Base-by-base conservation (phyloP, 2,888 invertebrate species). In the Limnephilus marmoratus region DNA sequence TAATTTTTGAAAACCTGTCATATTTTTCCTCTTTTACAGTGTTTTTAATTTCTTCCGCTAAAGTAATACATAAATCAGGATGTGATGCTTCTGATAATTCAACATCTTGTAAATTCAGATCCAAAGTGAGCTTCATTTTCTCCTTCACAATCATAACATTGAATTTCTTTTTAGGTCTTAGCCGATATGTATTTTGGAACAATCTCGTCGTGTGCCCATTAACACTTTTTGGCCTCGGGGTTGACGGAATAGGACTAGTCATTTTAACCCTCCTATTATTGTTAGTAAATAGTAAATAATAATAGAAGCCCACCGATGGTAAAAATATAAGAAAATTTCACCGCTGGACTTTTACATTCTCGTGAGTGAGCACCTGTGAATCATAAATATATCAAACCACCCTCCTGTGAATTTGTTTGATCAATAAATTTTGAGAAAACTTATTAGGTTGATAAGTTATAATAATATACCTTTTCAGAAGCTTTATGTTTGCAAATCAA, bases 141-240 rank as follows among this genome's bases (percentile, higher is more conserved):
- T 96, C 96, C 94, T 97, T 95, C 3, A 97, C 97, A 90, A 95
- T 95, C 94, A 97, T 97, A 15, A 95, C 95, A 94, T 96, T 96
- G 94, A 98, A 98, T 3, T 96, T 96, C 94, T 96, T 97, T 92
- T 96, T 96, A 0, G 98, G 95, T 92, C 97, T 96, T 82, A 98
- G 94, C 94, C 97, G 97, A 94, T 97, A 98, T 0, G 97, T 97
- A 91, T 98, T 97, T 95, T 97, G 96, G 94, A 96, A 97, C 34
- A 92, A 89, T 91, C 85, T 90, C 18, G 89, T 82, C 13, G 90
- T 37, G 37, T 89, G 37, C 15, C 49, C 90, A 81, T 82, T 90
- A n/a, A 81, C 12, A 34, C 85, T 91, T 90, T 89, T 86, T 85
- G 91, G 91, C 31, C 81, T 86, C 29, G 82, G 83, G 49, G 24